Conservation (phyloP, 2,888 invertebrate genomes). For the Drosophila meridiana region DNA sequence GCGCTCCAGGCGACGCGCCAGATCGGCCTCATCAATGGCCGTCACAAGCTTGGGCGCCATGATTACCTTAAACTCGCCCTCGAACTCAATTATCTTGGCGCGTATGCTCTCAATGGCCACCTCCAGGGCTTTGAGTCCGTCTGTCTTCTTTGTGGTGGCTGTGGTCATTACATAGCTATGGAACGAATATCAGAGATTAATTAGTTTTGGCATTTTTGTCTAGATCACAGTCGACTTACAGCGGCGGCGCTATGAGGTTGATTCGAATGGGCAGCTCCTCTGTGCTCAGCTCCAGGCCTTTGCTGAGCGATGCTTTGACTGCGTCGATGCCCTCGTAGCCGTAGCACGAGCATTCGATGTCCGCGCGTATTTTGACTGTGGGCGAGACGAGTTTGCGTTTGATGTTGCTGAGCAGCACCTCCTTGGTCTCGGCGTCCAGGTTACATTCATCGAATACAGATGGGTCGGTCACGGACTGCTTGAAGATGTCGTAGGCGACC, state of each 20-base stretch:
- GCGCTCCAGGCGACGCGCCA: constrained; percentile 96
- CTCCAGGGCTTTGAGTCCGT: constrained; percentile 95
- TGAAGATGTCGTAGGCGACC: constrained; percentile 98
- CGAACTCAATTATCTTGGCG: constrained; percentile 91
- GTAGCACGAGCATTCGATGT: constrained; percentile 97
- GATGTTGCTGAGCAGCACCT: constrained; percentile 96
- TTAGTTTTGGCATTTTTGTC: not conserved
- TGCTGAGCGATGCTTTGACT: constrained; percentile 95
- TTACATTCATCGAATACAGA: constrained; percentile 98
- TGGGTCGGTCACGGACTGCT: constrained; percentile 98
- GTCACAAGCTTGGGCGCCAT: constrained; percentile 99
- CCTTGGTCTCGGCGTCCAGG: constrained; percentile 95
- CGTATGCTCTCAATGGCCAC: constrained; percentile 95
- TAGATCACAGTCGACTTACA: constrained; percentile 87
- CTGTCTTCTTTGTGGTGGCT: constrained; percentile 97
- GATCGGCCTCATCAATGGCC: constrained; percentile 98
- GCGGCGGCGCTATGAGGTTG: constrained; percentile 98
- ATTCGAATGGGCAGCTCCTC: constrained; percentile 98
- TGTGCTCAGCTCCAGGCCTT: constrained; percentile 95
- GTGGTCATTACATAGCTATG: constrained; percentile 94
- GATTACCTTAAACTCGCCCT: constrained; percentile 97
- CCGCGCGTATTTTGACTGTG: constrained; percentile 97
- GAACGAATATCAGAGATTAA: not conserved
- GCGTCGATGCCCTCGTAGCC: constrained; percentile 99
- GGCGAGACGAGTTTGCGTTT: constrained; percentile 98